phyloP scores from a whole-genome alignment of 2,888 invertebrate genomes.

The Erebia palarica region DNA sequence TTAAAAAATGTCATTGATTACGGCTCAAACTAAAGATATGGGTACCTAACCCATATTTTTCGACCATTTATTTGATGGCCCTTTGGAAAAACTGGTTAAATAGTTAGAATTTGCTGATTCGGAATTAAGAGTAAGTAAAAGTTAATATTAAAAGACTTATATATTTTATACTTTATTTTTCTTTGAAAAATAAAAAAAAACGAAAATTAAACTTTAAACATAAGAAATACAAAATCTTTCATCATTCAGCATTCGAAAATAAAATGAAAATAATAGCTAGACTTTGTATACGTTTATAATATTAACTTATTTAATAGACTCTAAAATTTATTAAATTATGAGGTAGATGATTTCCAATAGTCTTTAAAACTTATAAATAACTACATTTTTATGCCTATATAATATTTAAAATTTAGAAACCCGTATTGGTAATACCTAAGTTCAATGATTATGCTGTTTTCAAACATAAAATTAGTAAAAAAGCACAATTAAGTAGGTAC shows the following conservation, averaged over 20 bases:
- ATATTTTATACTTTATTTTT: slow-evolving; percentile 69
- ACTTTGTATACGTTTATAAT: slow-evolving; percentile 71
- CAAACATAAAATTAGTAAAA: background rate
- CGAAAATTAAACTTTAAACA: slow-evolving; percentile 77
- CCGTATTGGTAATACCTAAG: slow-evolving; percentile 50
- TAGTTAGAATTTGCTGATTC: too few species aligned
- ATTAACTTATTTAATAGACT: slow-evolving; percentile 75
- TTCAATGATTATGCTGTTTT: slow-evolving; percentile 37
- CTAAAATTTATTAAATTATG: slow-evolving; percentile 76
- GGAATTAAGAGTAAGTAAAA: slow-evolving; percentile 11
- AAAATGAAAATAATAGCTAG: slow-evolving; percentile 60
- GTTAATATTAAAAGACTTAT: slow-evolving; percentile 49
- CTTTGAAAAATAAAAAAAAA: slow-evolving; percentile 77
- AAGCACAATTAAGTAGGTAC: background rate
- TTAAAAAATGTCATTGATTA: too few species aligned
- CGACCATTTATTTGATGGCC: too few species aligned
- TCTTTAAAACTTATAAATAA: slow-evolving; percentile 72
- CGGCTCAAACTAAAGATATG: too few species aligned
- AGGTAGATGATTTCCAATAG: slow-evolving; percentile 81
- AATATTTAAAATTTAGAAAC: slow-evolving; percentile 59
- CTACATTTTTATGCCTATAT: slow-evolving; percentile 52
- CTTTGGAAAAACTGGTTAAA: background rate
- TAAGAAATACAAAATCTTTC: slow-evolving; percentile 66
- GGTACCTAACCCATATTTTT: too few species aligned
- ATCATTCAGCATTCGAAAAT: slow-evolving; percentile 66